These are phyloP conservation scores for Hyperoplus immaculatus DNA, from an alignment of 2,797 vertebrate genomes.

Conservation along the genomic window DNA sequence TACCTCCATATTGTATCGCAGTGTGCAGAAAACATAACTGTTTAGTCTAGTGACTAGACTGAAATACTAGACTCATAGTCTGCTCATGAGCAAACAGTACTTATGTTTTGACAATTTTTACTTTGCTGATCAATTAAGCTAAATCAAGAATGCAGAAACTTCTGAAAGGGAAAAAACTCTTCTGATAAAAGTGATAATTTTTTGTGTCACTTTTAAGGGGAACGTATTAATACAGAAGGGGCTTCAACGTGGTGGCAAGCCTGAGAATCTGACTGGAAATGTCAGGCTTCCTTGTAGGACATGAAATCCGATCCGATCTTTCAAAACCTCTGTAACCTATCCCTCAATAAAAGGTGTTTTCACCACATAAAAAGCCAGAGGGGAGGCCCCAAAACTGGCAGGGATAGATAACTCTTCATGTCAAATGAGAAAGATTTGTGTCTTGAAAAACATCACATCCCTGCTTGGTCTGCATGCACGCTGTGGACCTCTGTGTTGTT, in stretches of 20 bases:
- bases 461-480: no score
- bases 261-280: slow-evolving; percentile 15
- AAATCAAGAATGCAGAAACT: not conserved
- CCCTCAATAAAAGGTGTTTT: not conserved
- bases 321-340: slow-evolving; percentile 13
- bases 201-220: not conserved
- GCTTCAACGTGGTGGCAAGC: not conserved
- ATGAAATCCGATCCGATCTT: slow-evolving; percentile 24
- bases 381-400: slow-evolving; percentile 9
- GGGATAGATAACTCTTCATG: slow-evolving; percentile 12
- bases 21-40: no score
- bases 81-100: not conserved
- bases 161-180: not conserved
- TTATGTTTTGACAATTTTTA: not conserved
- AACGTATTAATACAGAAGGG: slow-evolving; percentile 1
- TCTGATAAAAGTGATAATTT: slow-evolving; percentile 15
- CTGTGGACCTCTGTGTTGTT: no score
- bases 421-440: slow-evolving; percentile 42
- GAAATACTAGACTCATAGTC: not conserved
- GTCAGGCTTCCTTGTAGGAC: not conserved
- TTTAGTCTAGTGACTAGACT: no score
- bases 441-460: slow-evolving; percentile 19
- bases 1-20: not conserved
- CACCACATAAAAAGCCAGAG: slow-evolving; percentile 21
- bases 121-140: not conserved